Evolutionary conservation across 1,140 invertebrate genomes (phyloP).

Genomic region (Eurosta solidaginis): DNA sequence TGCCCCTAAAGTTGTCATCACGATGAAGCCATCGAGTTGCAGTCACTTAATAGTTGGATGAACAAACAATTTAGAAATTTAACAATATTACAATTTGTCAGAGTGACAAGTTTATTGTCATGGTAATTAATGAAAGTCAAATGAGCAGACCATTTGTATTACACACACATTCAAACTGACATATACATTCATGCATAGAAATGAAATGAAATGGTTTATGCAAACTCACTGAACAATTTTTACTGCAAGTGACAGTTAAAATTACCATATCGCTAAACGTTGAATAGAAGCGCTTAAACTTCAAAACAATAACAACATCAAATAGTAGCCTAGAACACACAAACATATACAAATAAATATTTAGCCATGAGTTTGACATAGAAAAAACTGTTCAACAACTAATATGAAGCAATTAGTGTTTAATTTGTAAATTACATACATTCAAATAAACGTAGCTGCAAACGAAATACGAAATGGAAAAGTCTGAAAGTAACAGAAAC

Average conservation of each 20-base stretch:
- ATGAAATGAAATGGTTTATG: not conserved
- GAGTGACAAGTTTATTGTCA: conserved; percentile 5
- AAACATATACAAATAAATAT: no score
- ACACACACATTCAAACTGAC: not conserved
- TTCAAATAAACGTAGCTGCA: no score
- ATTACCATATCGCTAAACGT: not conserved
- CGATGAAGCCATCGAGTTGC: not conserved
- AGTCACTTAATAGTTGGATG: not conserved
- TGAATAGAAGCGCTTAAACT: not conserved
- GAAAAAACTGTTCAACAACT: no score
- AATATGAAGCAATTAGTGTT: conserved; percentile 15
- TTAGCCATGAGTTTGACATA: no score
- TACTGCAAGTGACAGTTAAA: not conserved
- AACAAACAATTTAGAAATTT: not conserved
- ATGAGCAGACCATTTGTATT: no score
- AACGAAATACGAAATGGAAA: conserved; percentile 12
- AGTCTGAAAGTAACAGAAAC: conserved; percentile 7
- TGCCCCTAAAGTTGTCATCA: not conserved
- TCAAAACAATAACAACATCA: no score
- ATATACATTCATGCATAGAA: not conserved
- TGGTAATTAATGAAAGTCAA: conserved; percentile 25
- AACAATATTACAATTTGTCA: not conserved
- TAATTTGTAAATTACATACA: conserved; percentile 22
- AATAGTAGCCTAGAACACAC: no score
- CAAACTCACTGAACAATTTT: not conserved